Evolutionary conservation across 2,113 vertebrate genomes (phyloP), one percentile per base, ranked within the genome.

Genomic region (Eleginops maclovinus): DNA sequence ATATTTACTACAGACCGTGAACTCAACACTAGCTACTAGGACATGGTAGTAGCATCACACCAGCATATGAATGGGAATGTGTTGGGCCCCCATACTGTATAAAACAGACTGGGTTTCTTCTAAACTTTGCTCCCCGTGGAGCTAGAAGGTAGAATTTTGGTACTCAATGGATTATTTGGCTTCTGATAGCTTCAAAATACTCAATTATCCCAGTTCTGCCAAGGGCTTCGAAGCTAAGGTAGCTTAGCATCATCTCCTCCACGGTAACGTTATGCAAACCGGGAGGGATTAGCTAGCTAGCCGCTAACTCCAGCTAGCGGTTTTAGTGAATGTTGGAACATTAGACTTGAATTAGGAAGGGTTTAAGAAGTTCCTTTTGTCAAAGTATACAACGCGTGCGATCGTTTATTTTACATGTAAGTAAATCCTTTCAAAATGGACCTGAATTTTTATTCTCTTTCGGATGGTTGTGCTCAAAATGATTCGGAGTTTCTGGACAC

Each of bases 381-480:
- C 8, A 26, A 21, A 21, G 14, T 31, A 16, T 28, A 43, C 11
- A 44, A 4, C 14, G 41, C 22, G 14, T 61, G 4, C 17, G 56
- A 15, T 4, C 22, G 21, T 67, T 69, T 31, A 14, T 55, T 50
- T n/a, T 22, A 13, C 31, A 36, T 36, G 31, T 36, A 3, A 44
- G 9, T 16, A 60, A 10, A 5, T 9, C 1, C 3, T 24, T 58
- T 77, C 2, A 80, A 31, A 19, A 94, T 94, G 93, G 93, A 94
- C 51, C 88, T 94, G 1, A 92, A 94, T 88, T 94, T 94, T 86
- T 94, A 94, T 80, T 91, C 93, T 1, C 75, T 94, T 36, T 88
- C 93, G 50, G 93, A 91, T 53, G 90, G 91, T 10, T 91, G 91
- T 67, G 53, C 82, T 63, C 91, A 93, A 81, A 92, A 89, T 68